phyloP scores from a whole-genome alignment of 1,140 invertebrate species.

The Habropoda laboriosa region DNA sequence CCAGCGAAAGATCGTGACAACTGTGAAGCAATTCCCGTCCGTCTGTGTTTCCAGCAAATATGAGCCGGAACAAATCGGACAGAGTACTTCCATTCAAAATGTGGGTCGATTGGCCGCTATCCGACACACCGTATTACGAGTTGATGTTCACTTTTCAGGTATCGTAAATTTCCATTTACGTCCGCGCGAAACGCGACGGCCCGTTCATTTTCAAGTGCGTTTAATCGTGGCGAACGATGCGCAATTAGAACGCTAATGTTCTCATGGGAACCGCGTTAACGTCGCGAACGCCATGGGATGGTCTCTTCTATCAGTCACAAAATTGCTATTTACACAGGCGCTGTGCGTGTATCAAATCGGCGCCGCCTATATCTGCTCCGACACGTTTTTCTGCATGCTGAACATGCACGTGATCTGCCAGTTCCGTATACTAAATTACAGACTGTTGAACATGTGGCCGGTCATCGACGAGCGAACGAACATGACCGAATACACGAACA shows the following conservation, averaged over 20 bases:
- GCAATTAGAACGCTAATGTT: neutral
- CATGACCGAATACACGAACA: too few relatives aligned
- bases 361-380: constrained; percentile 49
- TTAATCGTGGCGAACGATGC: too few relatives aligned
- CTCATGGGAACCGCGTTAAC: neutral
- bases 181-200: too few relatives aligned
- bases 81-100: constrained; percentile 54
- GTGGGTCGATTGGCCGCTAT: constrained; percentile 46
- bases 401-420: constrained; percentile 54
- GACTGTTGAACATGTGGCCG: constrained; percentile 2
- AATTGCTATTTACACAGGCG: constrained; percentile 12
- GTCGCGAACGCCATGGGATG: neutral
- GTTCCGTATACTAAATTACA: constrained; percentile 59
- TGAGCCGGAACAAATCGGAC: constrained; percentile 47
- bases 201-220: too few relatives aligned
- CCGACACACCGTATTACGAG: constrained; percentile 55
- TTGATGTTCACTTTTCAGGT: constrained; percentile 55
- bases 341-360: constrained; percentile 40
- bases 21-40: too few relatives aligned
- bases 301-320: neutral
- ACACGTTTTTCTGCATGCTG: constrained; percentile 52
- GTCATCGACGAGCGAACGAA: rapidly evolving
- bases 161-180: neutral
- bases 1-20: too few relatives aligned
- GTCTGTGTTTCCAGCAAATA: constrained; percentile 59